Evolutionary conservation across 2,888 invertebrate genomes (phyloP).

Genomic region (Pasiphila rectangulata): DNA sequence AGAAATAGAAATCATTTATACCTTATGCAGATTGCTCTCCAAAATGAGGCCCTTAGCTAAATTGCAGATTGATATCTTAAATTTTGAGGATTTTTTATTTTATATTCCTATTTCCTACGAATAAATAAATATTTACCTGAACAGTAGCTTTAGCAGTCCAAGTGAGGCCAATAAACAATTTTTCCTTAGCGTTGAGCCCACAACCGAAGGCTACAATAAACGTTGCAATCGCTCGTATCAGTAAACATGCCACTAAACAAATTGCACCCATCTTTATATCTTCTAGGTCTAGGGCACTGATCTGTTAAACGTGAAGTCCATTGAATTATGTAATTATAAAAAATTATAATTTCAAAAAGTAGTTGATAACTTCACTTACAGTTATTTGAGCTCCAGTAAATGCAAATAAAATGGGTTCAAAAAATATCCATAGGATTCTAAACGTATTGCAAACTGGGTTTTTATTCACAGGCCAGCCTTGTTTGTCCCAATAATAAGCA

Average conservation of each 20-base stretch:
- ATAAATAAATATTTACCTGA: constrained; percentile 83
- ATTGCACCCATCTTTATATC: constrained; percentile 84
- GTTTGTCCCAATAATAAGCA: constrained; percentile 85
- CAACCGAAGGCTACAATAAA: constrained; percentile 84
- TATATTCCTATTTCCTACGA: too few relatives aligned
- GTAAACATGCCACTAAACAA: constrained; percentile 81
- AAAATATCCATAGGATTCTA: constrained; percentile 91
- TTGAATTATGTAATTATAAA: constrained; percentile 6
- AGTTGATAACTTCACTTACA: constrained; percentile 56
- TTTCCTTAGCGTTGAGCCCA: constrained; percentile 88
- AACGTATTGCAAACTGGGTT: constrained; percentile 88
- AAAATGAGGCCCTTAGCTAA: too few relatives aligned
- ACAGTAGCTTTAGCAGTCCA: constrained; percentile 96
- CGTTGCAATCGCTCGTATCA: constrained; percentile 82
- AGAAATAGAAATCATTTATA: too few relatives aligned
- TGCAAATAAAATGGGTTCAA: constrained; percentile 93
- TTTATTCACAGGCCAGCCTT: constrained; percentile 87
- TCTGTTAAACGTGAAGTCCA: constrained; percentile 43
- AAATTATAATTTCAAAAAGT: not conserved
- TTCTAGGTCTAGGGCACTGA: constrained; percentile 81
- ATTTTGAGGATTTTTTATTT: too few relatives aligned
- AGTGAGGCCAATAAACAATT: constrained; percentile 89
- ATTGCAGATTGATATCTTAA: too few relatives aligned
- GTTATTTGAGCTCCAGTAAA: constrained; percentile 92
- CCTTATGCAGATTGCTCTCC: too few relatives aligned